These are phyloP conservation scores for Puntigrus tetrazona DNA, from an alignment of 2,113 vertebrate species.

Conservation along the genomic window DNA sequence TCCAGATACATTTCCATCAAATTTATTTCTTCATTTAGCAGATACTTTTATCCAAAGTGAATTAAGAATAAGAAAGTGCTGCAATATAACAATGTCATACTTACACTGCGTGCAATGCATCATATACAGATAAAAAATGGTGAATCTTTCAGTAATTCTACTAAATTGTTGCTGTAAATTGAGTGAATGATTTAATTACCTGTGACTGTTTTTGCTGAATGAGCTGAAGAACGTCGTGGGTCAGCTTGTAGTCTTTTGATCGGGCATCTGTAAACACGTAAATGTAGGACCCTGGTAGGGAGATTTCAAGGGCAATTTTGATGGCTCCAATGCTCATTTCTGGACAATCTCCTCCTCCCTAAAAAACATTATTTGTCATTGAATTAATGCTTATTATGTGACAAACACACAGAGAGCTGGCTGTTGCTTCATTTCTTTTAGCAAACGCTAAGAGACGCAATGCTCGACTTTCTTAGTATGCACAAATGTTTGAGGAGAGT, in stretches of 20 bases:
- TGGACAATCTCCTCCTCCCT: constrained; percentile 98
- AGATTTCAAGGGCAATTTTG: constrained; percentile 97
- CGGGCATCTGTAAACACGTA: constrained; percentile 98
- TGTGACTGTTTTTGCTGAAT: constrained; percentile 99
- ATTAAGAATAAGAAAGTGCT: not conserved
- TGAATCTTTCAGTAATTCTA: not conserved
- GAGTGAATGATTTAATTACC: constrained; percentile 66
- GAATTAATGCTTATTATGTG: not conserved
- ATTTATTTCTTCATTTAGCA: not conserved
- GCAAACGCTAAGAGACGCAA: not conserved
- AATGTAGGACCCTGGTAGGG: constrained; percentile 93
- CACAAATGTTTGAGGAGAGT: not conserved
- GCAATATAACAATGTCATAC: not conserved
- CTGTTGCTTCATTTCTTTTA: not conserved
- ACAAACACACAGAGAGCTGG: not conserved
- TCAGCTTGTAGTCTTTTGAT: constrained; percentile 93
- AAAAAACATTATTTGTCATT: constrained; percentile 49
- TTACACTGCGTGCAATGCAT: not conserved
- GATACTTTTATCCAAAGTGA: not conserved
- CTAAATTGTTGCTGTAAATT: not conserved
- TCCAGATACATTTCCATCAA: not conserved
- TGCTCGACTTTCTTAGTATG: not conserved
- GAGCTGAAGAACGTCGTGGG: constrained; percentile 93
- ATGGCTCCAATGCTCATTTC: constrained; percentile 99
- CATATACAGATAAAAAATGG: not conserved